Evolutionary conservation across 1,140 invertebrate genomes (phyloP), one percentile per base, ranked within the genome.

Genomic region (Drosophila bocki): DNA sequence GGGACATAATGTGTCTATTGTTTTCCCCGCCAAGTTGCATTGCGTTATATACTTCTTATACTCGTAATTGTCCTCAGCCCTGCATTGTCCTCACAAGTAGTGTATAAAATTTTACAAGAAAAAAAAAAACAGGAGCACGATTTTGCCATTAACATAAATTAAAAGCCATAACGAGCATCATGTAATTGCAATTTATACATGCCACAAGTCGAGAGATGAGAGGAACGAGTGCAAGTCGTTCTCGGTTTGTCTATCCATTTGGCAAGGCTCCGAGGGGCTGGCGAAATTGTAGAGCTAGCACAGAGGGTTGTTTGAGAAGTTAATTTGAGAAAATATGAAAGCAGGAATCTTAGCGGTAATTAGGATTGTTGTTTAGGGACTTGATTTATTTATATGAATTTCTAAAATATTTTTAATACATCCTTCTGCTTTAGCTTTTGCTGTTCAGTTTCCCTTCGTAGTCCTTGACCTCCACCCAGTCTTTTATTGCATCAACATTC

Each of bases 101-200:
- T 76, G 22, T 37, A 45, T 17, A 26, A 45, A 48, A 44, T 59
- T 44, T 41, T 35, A 42, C 32, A 51, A 35, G 53, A 71, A 74
- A 80, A 69, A 51, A 35, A 61, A 68, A 75, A 80, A 60, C 45
- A 35, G 56, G 29, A 57, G 84, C 85, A 88, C 85, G 85, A 88
- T 88, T 88, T 63, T 58, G 56, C 81, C 82, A 90, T 88, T 88
- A 88, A 81, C 84, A 85, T 88, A 88, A 85, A 90, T 88, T 90
- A 88, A 90, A 90, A 70, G 81, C 75, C 81, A 85, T 88, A 85
- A 90, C 87, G 78, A 88, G 85, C 74, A 72, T 71, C 78, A 81
- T 85, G 84, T 88, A 88, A 88, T 88, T 88, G 84, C 62, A 90
- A 88, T 88, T 88, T 88, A 90, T 85, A 90, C 45, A 50, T 63